phyloP scores from a whole-genome alignment of 1,140 invertebrate species.

The Drosophila ambigua region DNA sequence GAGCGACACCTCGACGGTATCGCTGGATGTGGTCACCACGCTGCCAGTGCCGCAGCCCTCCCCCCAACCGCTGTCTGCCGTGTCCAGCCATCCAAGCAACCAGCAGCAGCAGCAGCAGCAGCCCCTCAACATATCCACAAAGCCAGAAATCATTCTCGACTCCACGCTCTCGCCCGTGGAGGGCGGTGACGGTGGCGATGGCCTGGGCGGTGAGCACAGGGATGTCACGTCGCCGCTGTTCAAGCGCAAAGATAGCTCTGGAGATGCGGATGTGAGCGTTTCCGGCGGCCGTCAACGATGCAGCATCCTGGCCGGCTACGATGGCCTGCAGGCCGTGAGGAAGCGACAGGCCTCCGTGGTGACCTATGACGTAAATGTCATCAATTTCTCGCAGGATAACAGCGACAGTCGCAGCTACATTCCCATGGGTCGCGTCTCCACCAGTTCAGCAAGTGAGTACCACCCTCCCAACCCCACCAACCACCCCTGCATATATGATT shows the following conservation, averaged over 20 bases:
- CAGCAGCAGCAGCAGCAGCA: neutral
- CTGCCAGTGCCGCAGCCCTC: constrained; percentile 57
- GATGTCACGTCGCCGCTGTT: constrained; percentile 77
- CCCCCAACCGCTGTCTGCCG: constrained; percentile 13
- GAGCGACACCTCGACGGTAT: constrained; percentile 77
- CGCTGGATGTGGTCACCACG: constrained; percentile 75
- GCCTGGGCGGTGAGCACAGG: constrained; percentile 51
- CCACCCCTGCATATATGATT: neutral
- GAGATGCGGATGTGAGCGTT: constrained; percentile 60
- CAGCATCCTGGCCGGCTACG: constrained; percentile 73
- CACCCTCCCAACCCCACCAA: too few species aligned
- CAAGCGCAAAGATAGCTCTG: constrained; percentile 70
- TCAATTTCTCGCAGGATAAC: constrained; percentile 82
- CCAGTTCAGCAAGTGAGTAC: constrained; percentile 83
- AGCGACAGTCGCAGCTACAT: constrained; percentile 82
- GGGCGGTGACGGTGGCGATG: constrained; percentile 13
- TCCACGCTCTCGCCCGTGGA: constrained; percentile 80
- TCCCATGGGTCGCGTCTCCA: constrained; percentile 82
- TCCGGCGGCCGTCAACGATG: constrained; percentile 67
- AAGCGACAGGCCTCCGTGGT: constrained; percentile 83
- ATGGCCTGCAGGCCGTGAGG: constrained; percentile 71
- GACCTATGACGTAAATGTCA: constrained; percentile 84
- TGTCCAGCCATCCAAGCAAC: too few species aligned
- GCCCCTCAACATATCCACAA: constrained; percentile 67
- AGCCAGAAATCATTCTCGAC: constrained; percentile 83